phyloP scores from a whole-genome alignment of 2,797 vertebrate genomes.

The Ctenopoma multispine region DNA sequence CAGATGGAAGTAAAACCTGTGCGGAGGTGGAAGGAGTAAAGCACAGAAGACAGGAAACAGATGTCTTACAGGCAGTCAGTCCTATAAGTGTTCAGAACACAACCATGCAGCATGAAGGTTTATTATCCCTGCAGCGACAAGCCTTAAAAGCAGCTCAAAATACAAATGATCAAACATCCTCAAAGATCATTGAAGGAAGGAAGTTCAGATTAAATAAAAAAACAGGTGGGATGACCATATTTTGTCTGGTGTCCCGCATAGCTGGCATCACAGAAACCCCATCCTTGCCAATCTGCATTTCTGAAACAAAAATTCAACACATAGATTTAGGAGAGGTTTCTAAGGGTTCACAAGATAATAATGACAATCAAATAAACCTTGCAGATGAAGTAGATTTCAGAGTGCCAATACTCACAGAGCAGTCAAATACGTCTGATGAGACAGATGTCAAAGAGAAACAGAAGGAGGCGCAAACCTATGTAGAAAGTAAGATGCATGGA shows the following conservation, averaged over 20 bases:
- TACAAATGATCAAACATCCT: slow-evolving; percentile 28
- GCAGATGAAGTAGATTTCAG: slow-evolving; percentile 78
- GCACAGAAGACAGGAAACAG: slow-evolving; percentile 22
- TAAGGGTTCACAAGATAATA: background rate
- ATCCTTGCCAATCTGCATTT: slow-evolving; percentile 53
- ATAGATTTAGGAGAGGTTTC: slow-evolving; percentile 25
- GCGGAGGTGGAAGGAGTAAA: slow-evolving; percentile 29
- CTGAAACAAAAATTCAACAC: slow-evolving; percentile 38
- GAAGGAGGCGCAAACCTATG: slow-evolving; percentile 6
- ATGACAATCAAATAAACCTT: slow-evolving; percentile 52
- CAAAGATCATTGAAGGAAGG: slow-evolving; percentile 72
- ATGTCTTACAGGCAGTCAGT: slow-evolving; percentile 21
- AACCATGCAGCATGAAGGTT: slow-evolving; percentile 9
- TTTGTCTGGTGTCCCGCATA: slow-evolving; percentile 84
- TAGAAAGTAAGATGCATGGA: slow-evolving; percentile 36
- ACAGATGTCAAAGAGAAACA: slow-evolving; percentile 19
- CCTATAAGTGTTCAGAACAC: slow-evolving; percentile 28
- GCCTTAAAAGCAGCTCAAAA: slow-evolving; percentile 34
- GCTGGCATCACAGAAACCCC: slow-evolving; percentile 57
- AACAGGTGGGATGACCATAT: slow-evolving; percentile 80
- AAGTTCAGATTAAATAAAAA: slow-evolving; percentile 75
- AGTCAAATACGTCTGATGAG: background rate
- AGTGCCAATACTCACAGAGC: slow-evolving; percentile 22
- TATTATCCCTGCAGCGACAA: slow-evolving; percentile 35
- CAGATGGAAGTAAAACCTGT: slow-evolving; percentile 35